Conservation (phyloP, 2,888 invertebrate species). For the Notodonta dromedarius region DNA sequence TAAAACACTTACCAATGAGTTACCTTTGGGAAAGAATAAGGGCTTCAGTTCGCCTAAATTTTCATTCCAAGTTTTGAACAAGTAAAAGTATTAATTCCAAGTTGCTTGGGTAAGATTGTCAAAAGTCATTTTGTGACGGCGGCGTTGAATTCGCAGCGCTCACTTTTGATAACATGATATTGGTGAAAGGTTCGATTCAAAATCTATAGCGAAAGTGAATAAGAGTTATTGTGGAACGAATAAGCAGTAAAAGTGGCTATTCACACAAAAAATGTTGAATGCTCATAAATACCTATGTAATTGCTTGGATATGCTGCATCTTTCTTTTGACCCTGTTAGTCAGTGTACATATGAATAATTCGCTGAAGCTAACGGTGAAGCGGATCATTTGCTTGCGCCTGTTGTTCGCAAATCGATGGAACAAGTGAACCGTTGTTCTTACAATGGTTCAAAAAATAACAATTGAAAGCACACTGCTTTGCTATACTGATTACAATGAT, state of each 20-base stretch:
- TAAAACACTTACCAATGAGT: neutral
- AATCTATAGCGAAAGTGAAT: slow-evolving; percentile 51
- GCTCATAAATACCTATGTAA: slow-evolving; percentile 1
- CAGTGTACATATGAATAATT: neutral
- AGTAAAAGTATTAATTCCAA: neutral
- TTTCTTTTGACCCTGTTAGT: neutral
- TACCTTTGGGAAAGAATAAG: neutral
- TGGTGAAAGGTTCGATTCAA: slow-evolving; percentile 60
- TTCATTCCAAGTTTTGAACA: neutral
- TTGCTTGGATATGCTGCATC: neutral
- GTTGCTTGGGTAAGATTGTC: neutral
- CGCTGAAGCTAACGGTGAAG: neutral
- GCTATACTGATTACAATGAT: neutral
- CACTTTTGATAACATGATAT: slow-evolving; percentile 54
- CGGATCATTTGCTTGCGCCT: slow-evolving; percentile 10
- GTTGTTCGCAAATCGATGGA: slow-evolving; percentile 6
- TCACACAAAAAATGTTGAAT: slow-evolving; percentile 6
- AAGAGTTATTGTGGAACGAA: slow-evolving; percentile 30
- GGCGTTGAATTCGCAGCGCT: slow-evolving; percentile 40
- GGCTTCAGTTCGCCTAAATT: neutral
- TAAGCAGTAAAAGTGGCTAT: slow-evolving; percentile 15
- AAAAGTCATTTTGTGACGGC: slow-evolving; percentile 6
- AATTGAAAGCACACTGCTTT: neutral
- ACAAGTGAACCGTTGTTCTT: slow-evolving; percentile 16
- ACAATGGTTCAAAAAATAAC: slow-evolving; percentile 4